Evolutionary conservation across 2,113 vertebrate genomes (phyloP).

Genomic region (Macaca fascicularis): T2T-MFA8v1.1 NC_088395.1:17728001-17728500

Average conservation of each 20-base stretch:
- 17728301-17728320: slow-evolving; percentile 56
- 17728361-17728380: slow-evolving; percentile 66
- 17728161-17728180: not conserved
- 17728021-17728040: slow-evolving; percentile 22
- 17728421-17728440: slow-evolving; percentile 48
- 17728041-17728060: slow-evolving; percentile 9
- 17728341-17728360: slow-evolving; percentile 43
- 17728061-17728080: not conserved
- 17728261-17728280: slow-evolving; percentile 65
- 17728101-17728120: slow-evolving; percentile 33
- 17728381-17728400: slow-evolving; percentile 71
- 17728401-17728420: slow-evolving; percentile 52
- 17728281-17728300: slow-evolving; percentile 62
- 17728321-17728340: slow-evolving; percentile 61
- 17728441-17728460: slow-evolving; percentile 57
- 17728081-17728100: slow-evolving; percentile 20
- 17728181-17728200: slow-evolving; percentile 45
- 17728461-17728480: not conserved
- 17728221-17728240: slow-evolving; percentile 39
- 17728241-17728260: slow-evolving; percentile 52
- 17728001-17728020: not conserved
- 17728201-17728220: slow-evolving; percentile 37
- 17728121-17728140: slow-evolving; percentile 36
- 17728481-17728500: slow-evolving; percentile 61
- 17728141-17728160: slow-evolving; percentile 25